Evolutionary conservation across 2,888 invertebrate genomes (phyloP), one percentile per base, ranked within the genome.

Genomic region (Dendrolimus pini): DNA sequence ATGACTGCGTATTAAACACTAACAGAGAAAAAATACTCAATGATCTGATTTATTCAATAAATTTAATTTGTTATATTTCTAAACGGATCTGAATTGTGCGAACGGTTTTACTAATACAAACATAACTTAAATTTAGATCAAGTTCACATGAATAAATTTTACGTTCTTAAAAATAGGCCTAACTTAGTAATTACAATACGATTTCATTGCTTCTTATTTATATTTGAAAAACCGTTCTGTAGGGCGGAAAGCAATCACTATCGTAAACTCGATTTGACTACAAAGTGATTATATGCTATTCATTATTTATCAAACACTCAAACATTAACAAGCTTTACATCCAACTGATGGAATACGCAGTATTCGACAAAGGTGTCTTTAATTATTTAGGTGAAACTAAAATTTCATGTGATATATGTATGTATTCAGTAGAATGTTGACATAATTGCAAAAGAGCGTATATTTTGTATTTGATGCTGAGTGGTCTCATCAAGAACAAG

Each of bases 131-230:
- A 62, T 66, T 65, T 74, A 66, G 69, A 68, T 65, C 68, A 72
- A 64, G 65, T 67, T 68, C 65, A 56, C 62, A 67, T 62, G 69
- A 75, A 72, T 74, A 71, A 73, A 72, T 66, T 67, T 72, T 75
- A 79, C 66, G 71, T 73, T 66, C 78, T 81, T 82, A 85, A 74
- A 64, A 68, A 77, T 87, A 88, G 85, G 83, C 54, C 54, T 54
- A 54, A 72, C 69, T 69, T 65, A 69, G 60, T 69, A 67, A 72
- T 75, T 72, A 75, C 65, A 70, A 59, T 61, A 14, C 10, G 6
- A 54, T 54, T 53, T 14, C 54, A 54, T 64, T 59, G 62, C 60
- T 61, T 62, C 60, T 60, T 64, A 62, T 67, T 68, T 74, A 73
- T 71, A 71, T 77, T 72, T 67, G 66, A 78, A 76, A 70, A 77